A percentile compares a stretch with the other conserved stretches of the same genome.
These are phyloP conservation scores for Elgaria multicarinata DNA, from an alignment of 2,113 vertebrate genomes.

Conservation along the genomic window DNA sequence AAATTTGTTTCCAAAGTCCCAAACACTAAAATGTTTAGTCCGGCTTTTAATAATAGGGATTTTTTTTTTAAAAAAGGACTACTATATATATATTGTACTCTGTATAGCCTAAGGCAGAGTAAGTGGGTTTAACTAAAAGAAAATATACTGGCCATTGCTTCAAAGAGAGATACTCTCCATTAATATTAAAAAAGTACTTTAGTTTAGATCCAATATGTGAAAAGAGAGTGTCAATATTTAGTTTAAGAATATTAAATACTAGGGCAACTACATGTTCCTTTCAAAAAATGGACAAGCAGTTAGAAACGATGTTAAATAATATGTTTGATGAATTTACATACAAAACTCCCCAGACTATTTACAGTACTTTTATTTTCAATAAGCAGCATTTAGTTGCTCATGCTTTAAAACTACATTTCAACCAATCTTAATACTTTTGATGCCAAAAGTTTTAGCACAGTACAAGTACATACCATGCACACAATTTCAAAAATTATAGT, in stretches of 20 bases:
- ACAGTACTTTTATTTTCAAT: neutral
- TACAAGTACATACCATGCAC: neutral
- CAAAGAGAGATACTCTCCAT: neutral
- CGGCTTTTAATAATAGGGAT: neutral
- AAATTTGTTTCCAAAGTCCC: neutral
- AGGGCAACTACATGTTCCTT: neutral
- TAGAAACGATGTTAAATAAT: neutral
- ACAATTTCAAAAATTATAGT: neutral
- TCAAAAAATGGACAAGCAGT: neutral
- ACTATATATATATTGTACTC: neutral
- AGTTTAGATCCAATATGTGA: neutral
- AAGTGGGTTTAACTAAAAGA: neutral
- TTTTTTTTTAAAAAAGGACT: neutral
- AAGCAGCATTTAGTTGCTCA: neutral
- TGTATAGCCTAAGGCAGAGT: neutral
- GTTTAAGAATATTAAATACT: neutral
- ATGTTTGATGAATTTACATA: neutral
- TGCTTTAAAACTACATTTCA: neutral
- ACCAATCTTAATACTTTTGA: neutral
- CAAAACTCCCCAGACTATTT: neutral
- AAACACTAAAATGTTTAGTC: neutral
- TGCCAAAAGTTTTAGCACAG: neutral
- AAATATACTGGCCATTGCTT: neutral
- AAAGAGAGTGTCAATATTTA: neutral
- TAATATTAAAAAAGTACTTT: neutral